These are phyloP conservation scores for Stenodema calcarata DNA, from an alignment of 2,888 invertebrate species.

Conservation along the genomic window DNA sequence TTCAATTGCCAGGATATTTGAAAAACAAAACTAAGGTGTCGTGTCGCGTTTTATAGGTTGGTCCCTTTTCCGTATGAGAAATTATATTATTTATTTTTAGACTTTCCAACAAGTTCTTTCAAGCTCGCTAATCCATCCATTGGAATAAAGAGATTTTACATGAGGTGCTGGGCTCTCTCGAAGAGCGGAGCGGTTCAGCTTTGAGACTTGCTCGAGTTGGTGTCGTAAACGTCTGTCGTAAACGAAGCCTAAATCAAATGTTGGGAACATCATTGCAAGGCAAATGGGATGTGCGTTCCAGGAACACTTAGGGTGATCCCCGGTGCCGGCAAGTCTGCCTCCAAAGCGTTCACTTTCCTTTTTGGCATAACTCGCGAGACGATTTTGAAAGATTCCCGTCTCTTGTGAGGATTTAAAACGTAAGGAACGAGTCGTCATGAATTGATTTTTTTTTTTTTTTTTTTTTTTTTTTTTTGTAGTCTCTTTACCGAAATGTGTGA, in stretches of 20 bases:
- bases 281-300: slow-evolving; percentile 19
- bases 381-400: background rate
- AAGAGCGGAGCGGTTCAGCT: background rate
- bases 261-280: slow-evolving; percentile 21
- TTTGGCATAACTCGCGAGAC: background rate
- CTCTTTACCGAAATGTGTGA: too few species aligned
- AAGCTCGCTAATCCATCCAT: slow-evolving; percentile 2
- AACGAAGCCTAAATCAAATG: slow-evolving; percentile 18
- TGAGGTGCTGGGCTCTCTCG: background rate
- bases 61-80: background rate
- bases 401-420: background rate
- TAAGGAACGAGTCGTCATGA: background rate
- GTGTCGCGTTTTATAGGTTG: background rate
- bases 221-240: slow-evolving; percentile 30
- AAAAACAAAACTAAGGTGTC: background rate
- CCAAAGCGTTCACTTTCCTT: background rate
- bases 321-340: slow-evolving; percentile 24
- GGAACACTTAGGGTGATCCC: background rate
- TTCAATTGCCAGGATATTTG: too few species aligned
- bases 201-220: slow-evolving; percentile 1
- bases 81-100: background rate
- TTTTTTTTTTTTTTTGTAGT: too few species aligned
- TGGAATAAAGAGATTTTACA: slow-evolving; percentile 22
- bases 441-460: too few species aligned
- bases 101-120: background rate